Evolutionary conservation across 1,140 invertebrate species (phyloP).

Genomic region (Eumeta japonica): DNA sequence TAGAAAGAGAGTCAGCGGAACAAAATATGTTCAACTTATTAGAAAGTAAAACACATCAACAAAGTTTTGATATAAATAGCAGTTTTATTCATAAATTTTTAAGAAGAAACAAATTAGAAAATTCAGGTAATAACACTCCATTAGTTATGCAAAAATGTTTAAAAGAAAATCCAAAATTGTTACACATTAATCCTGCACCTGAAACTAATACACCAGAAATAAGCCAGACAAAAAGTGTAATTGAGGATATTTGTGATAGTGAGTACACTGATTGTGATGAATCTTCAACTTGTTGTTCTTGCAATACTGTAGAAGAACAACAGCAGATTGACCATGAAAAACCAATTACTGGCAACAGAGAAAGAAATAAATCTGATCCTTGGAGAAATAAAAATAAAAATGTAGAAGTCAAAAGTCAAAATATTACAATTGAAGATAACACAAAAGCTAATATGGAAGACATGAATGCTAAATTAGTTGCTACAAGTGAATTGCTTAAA

Average conservation of each 20-base stretch:
- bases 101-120: conserved; percentile 34
- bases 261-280: conserved; percentile 39
- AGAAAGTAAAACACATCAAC: conserved; percentile 68
- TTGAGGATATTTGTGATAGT: conserved; percentile 27
- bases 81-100: conserved; percentile 63
- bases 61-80: conserved; percentile 71
- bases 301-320: conserved; percentile 27
- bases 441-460: conserved; percentile 36
- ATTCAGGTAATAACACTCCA: conserved; percentile 46
- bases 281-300: conserved; percentile 38
- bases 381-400: conserved; percentile 16
- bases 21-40: conserved; percentile 70
- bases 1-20: conserved; percentile 59
- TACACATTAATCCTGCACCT: conserved; percentile 23
- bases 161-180: conserved; percentile 33
- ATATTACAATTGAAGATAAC: conserved; percentile 22
- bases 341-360: conserved; percentile 10
- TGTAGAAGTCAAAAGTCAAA: conserved; percentile 36
- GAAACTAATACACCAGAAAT: not conserved
- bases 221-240: conserved; percentile 14
- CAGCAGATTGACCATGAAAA: conserved; percentile 4
- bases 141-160: conserved; percentile 39
- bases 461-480: conserved; percentile 53
- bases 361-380: conserved; percentile 11
- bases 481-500: conserved; percentile 64